phyloP scores from a whole-genome alignment of 2,888 invertebrate species.

The Dicyrtoma fusca region DNA sequence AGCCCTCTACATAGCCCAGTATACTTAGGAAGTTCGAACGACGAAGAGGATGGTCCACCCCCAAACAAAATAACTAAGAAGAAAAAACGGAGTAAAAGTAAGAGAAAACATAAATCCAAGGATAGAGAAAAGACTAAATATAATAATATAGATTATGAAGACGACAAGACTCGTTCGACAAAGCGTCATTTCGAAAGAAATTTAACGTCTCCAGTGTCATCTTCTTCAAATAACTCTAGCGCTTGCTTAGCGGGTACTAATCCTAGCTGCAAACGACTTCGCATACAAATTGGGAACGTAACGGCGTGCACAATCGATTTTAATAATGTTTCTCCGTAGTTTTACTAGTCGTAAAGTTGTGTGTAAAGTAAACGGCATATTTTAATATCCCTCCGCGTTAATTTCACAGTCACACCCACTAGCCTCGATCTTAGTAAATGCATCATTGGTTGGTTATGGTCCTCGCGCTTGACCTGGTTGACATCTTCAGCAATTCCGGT shows the following conservation, averaged over 20 bases:
- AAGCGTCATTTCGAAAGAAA: conserved; percentile 17
- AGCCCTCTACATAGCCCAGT: conserved; percentile 28
- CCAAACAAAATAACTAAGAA: conserved; percentile 38
- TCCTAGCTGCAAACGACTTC: conserved; percentile 26
- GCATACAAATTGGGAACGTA: conserved; percentile 22
- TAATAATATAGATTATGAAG: conserved; percentile 18
- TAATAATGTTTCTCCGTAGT: conserved; percentile 24
- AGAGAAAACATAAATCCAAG: conserved; percentile 47
- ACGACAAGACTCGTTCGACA: not conserved
- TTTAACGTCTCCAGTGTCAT: conserved; percentile 3
- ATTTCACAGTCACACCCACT: no score
- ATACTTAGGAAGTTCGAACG: conserved; percentile 35
- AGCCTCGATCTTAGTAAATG: no score
- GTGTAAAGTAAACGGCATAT: no score
- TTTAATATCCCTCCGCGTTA: no score
- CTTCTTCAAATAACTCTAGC: conserved; percentile 2
- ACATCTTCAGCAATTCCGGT: no score
- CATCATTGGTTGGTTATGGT: no score
- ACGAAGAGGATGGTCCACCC: conserved; percentile 23
- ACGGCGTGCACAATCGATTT: conserved; percentile 33
- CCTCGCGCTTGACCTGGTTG: no score
- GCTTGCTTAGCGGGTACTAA: not conserved
- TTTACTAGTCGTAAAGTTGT: conserved; percentile 22
- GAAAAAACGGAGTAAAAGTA: conserved; percentile 51
- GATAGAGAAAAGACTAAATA: conserved; percentile 59